A percentile compares a stretch with the other conserved stretches of the same genome.
Evolutionary conservation across 2,888 invertebrate genomes (phyloP).

Genomic region (Buathra laborator): DNA sequence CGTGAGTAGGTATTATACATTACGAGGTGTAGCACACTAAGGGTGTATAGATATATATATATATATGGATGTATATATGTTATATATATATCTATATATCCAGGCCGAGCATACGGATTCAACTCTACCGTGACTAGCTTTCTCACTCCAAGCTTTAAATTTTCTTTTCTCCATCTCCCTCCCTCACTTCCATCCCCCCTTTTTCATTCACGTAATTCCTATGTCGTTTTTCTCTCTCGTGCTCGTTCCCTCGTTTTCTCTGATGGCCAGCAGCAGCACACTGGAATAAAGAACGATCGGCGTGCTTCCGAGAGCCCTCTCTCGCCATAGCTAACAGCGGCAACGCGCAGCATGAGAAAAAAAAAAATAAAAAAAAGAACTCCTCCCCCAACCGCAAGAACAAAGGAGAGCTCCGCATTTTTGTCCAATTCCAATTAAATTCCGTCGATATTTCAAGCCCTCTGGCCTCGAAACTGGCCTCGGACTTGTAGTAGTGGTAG

Average conservation of each 20-base stretch:
- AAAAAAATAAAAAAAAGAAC: neutral
- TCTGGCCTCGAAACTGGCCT: slow-evolving; percentile 29
- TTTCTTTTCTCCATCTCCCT: neutral
- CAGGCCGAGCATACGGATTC: slow-evolving; percentile 16
- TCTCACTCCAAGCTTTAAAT: slow-evolving; percentile 29
- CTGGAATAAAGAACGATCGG: slow-evolving; percentile 47
- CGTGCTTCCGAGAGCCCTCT: slow-evolving; percentile 51
- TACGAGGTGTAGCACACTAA: neutral
- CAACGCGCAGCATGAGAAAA: neutral
- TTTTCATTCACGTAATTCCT: slow-evolving; percentile 19
- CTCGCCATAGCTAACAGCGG: slow-evolving; percentile 23
- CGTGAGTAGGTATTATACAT: slow-evolving; percentile 23
- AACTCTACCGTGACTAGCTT: slow-evolving; percentile 22
- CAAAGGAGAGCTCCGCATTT: slow-evolving; percentile 68
- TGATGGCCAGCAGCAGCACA: slow-evolving; percentile 29
- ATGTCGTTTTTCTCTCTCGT: slow-evolving; percentile 1
- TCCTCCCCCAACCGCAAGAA: slow-evolving; percentile 50
- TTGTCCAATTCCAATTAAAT: slow-evolving; percentile 71
- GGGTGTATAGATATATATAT: neutral
- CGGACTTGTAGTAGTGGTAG: slow-evolving; percentile 20
- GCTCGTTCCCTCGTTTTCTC: slow-evolving; percentile 23
- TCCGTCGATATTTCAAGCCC: slow-evolving; percentile 64
- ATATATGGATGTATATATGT: neutral
- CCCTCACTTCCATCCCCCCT: slow-evolving; percentile 9
- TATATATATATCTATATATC: neutral